Evolutionary conservation across 2,888 invertebrate genomes (phyloP), one percentile per base, ranked within the genome.

Genomic region (Pimpla rufipes): DNA sequence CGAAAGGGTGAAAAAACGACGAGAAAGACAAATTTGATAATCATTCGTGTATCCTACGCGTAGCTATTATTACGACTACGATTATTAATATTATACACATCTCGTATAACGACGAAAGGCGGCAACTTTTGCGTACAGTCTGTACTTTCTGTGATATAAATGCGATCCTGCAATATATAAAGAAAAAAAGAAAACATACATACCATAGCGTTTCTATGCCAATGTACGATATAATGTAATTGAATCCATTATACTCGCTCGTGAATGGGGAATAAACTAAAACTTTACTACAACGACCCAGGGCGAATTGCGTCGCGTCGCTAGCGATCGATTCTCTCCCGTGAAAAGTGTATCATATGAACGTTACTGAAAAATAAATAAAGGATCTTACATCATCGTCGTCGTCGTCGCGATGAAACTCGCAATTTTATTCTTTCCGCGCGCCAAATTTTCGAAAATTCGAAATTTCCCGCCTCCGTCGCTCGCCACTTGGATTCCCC

Each of bases 61-160:
- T 40, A 29, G 29, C 29, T 37, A 40, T 57, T 42, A 42, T 29
- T 67, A 29, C 6, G 13, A 52, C 37, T 40, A 68, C 18, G 18
- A 68, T n/a, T 50, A 50, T 37, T 70, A n/a, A 71, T 10, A 57
- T 42, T 57, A 8, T 42, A 42, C 42, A 64, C 16, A 6, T 16
- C 52, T 73, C 6, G n/a, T 64, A 52, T 10, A 52, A 66, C 35
- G 37, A 62, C 50, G 62, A 62, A 64, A 50, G 6, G 21, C 62
- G 37, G 10, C 37, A 21, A 50, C 11, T 62, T 64, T 50, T 29
- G 40, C 64, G 37, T 66, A 66, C 40, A 40, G n/a, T 52, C 64
- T 29, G 64, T 52, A 40, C 21, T 40, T 35, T 62, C 75, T 75
- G 75, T 75, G 75, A 75, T 75, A 75, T n/a, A 75, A 75, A 3